phyloP scores from a whole-genome alignment of 1,140 invertebrate species.

The Pseudomyrmex dendroicus region DNA sequence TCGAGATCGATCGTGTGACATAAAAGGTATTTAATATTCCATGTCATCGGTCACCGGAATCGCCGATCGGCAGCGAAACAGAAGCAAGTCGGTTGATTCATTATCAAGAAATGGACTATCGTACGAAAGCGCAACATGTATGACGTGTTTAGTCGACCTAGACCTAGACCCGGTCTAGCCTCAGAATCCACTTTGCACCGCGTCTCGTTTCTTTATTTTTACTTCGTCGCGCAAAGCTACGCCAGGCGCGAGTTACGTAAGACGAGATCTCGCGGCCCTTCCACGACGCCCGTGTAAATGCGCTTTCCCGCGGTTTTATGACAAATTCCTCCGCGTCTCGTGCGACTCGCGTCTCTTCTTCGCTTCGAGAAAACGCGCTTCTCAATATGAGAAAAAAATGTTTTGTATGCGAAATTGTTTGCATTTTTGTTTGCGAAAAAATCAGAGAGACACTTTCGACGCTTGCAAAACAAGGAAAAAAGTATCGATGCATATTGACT shows the following conservation, averaged over 20 bases:
- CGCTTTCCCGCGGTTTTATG: background rate
- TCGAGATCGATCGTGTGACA: background rate
- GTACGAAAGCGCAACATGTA: slow-evolving; percentile 44
- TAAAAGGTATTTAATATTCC: background rate
- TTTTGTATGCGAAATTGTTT: no score
- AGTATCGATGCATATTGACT: slow-evolving; percentile 25
- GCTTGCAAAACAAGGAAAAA: slow-evolving; percentile 14
- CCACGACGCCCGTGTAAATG: background rate
- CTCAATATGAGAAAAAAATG: background rate
- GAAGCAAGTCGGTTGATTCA: slow-evolving; percentile 27
- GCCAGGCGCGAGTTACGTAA: slow-evolving; percentile 65
- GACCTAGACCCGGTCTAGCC: slow-evolving; percentile 76
- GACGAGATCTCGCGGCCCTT: slow-evolving; percentile 20
- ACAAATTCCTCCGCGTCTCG: background rate
- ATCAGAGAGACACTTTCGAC: background rate
- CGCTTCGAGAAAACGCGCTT: background rate
- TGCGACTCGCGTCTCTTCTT: no score
- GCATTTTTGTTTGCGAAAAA: background rate
- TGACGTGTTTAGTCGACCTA: slow-evolving; percentile 78
- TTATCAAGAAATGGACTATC: slow-evolving; percentile 51
- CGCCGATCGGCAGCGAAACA: background rate
- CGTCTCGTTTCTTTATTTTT: slow-evolving; percentile 76
- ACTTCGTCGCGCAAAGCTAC: slow-evolving; percentile 60
- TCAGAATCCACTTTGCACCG: slow-evolving; percentile 67
- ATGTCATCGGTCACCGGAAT: no score